A percentile compares a stretch with the other conserved stretches of the same genome.
phyloP scores from a whole-genome alignment of 2,113 vertebrate genomes.

The Rhabdornis inornatus region DNA sequence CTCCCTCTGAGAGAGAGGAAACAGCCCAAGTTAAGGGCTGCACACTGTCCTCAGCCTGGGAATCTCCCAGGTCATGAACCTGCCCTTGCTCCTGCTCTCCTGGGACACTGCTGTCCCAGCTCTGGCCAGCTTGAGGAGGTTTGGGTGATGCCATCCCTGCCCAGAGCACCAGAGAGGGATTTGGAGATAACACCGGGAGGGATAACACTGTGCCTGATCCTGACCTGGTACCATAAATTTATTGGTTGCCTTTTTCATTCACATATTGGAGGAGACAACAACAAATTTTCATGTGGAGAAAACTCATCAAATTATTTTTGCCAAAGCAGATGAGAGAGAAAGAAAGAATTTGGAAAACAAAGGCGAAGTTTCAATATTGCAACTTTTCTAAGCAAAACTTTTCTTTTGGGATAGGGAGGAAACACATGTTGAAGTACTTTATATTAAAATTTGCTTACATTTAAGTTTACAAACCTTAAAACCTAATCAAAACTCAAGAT shows the following conservation, averaged over 20 bases:
- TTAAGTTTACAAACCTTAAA: not conserved
- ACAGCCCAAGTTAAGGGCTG: not conserved
- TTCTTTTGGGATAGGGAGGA: not conserved
- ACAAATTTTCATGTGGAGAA: not conserved
- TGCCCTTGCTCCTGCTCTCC: not conserved
- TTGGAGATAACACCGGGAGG: not conserved
- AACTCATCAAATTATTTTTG: not conserved
- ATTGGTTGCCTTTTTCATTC: not conserved
- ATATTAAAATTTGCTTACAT: not conserved
- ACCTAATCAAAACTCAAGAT: not conserved
- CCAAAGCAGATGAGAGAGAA: not conserved
- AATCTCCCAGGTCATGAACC: not conserved
- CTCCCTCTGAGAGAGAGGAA: not conserved
- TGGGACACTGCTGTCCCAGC: not conserved
- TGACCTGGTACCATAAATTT: not conserved
- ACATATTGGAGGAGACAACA: not conserved
- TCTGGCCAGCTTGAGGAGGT: not conserved
- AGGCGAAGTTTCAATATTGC: not conserved
- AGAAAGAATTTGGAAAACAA: not conserved
- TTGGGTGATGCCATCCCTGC: not conserved
- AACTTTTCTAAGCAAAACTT: not conserved
- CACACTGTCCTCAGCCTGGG: not conserved
- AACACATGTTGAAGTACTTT: not conserved
- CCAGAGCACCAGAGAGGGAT: not conserved
- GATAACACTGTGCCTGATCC: not conserved